Base-by-base conservation (phyloP, 2,797 vertebrate species). In the Intellagama lesueurii region DNA sequence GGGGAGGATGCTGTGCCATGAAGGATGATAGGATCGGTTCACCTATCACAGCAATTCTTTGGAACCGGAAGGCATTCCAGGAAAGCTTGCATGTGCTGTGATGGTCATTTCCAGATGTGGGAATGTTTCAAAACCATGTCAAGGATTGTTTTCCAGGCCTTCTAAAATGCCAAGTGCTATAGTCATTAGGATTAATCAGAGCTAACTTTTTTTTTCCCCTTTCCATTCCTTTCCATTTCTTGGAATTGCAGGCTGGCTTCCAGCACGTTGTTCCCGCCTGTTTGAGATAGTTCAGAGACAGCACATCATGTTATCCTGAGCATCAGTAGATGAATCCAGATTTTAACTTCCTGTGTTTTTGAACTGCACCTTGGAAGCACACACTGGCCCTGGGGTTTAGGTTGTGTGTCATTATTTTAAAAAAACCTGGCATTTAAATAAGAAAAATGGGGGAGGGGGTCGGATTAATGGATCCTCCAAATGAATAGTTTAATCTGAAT, bases 401-500 rank as follows among this genome's bases (percentile, higher is more conserved):
- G 4, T 7, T 88, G 69, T 1, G 32, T 86, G 66, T 82, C 14
- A 1, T 80, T 91, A 91, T 30, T 87, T 81, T 84, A 56, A 4
- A 78, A 19, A 35, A 19, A 66, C 7, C 83, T 86, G 1, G 0
- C 85, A n/a, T 73, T 80, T 1, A 91, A 60, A 40, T 91, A 35
- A 70, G 80, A 73, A 84, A 47, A 68, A 69, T 49, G 30, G 8
- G 8, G 17, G 32, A 73, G 4, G 70, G 12, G 32, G 19, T 40
- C 3, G 12, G 85, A 30, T 56, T 89, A 88, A 5, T 17, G 8
- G 52, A 83, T 90, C 86, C 86, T 72, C 86, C 66, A 85, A 86
- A 66, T 76, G 81, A 93, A 89, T 8, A 24, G 86, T 90, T 90
- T 93, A 87, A 89, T 77, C 80, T 93, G 78, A 86, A 49, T 83